phyloP scores from a whole-genome alignment of 2,888 invertebrate genomes.

The Parnassius apollo region DNA sequence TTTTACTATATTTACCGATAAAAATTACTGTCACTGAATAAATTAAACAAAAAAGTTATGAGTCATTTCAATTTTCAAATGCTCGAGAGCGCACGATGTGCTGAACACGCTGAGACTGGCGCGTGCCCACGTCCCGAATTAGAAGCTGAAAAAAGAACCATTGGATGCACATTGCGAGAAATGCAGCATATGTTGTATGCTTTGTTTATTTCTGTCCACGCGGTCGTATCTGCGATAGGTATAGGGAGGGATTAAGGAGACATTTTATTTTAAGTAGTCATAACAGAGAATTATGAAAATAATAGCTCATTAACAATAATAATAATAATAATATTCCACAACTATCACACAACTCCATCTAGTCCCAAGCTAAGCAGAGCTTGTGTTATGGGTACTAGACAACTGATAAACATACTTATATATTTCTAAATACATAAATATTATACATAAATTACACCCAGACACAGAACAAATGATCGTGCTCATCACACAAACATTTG shows the following conservation, averaged over 20 bases:
- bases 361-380: too few species aligned
- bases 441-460: too few species aligned
- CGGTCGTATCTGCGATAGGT: conserved; percentile 35
- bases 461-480: too few species aligned
- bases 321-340: too few species aligned
- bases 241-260: conserved; percentile 36
- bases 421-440: too few species aligned
- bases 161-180: conserved; percentile 70
- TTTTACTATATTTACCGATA: conserved; percentile 60
- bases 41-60: conserved; percentile 33
- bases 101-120: conserved; percentile 69
- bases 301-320: too few species aligned
- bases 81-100: conserved; percentile 56
- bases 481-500: too few species aligned
- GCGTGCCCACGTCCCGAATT: conserved; percentile 74
- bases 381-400: too few species aligned
- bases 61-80: conserved; percentile 37
- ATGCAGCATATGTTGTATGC: conserved; percentile 65
- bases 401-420: too few species aligned
- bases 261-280: conserved; percentile 25
- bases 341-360: too few species aligned
- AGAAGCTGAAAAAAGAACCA: conserved; percentile 69
- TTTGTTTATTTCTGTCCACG: conserved; percentile 56
- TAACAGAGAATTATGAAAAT: conserved; percentile 19
- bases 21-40: conserved; percentile 26